Base-by-base conservation (phyloP, 1,140 invertebrate genomes). In the Bilobella aurantiaca region DNA sequence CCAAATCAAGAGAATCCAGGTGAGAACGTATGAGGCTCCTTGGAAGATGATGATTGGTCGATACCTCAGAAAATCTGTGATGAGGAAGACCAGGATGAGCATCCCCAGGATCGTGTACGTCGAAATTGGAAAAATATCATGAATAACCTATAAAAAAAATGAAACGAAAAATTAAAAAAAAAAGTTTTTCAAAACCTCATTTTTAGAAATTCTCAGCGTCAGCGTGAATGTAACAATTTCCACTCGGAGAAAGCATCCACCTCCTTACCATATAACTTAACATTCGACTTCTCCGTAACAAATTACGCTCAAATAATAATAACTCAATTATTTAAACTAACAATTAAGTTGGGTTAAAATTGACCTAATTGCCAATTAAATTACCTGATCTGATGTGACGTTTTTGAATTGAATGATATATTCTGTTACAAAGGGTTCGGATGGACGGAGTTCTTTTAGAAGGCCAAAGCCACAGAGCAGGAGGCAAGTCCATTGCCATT, bases 11-110 rank as follows among this genome's bases (percentile, higher is more conserved):
- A 90, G 80, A 34, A 79, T 77, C 82, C 87, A 90, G 23, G 88
- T 83, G 21, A 79, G 77, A 29, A 90, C 82, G 21, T 87, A 89
- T 61, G 82, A 80, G 16, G 85, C 67, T 1, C 82, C 87, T 70
- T 87, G 84, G 42, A 90, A 74, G 32, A 94, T 81, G 30, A 96
- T 90, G 0, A 94, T 79, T 2, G 89, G 88, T 75, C 94, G 94
- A 75, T 96, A 95, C 68, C 87, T 77, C 32, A 91, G 74, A 69
- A 88, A 84, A 78, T 93, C 91, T 0, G 90, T 93, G 3, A 92
- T 76, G 1, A 94, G 77, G 74, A 94, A 90, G 8, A 90, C 80
- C 0, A 90, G 72, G 16, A 91, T 78, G 1, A 91, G 75, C 28
- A 83, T 82, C 0, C 82, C 77, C 62, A 93, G 78, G 74, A 87